These are phyloP conservation scores for Rhagium mordax DNA, from an alignment of 2,888 invertebrate species.

Conservation along the genomic window DNA sequence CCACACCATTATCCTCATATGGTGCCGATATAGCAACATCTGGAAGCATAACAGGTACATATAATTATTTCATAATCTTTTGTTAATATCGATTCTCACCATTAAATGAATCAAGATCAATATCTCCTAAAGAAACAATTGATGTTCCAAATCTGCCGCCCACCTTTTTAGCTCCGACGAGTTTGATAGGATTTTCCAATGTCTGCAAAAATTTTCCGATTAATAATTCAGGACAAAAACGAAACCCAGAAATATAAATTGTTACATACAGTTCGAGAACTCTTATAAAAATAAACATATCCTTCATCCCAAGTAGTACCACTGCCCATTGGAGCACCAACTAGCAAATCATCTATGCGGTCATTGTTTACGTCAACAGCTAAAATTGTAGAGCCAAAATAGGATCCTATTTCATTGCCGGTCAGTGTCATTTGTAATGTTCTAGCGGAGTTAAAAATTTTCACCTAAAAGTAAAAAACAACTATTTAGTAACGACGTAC, in stretches of 20 bases:
- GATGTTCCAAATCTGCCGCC: slow-evolving; percentile 57
- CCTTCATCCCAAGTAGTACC: slow-evolving; percentile 74
- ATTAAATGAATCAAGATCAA: slow-evolving; percentile 56
- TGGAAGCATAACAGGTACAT: slow-evolving; percentile 61
- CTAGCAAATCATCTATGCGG: slow-evolving; percentile 74
- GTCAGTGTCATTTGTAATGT: slow-evolving; percentile 23
- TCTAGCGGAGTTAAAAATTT: slow-evolving; percentile 32
- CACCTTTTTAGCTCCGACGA: slow-evolving; percentile 47
- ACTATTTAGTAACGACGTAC: no score
- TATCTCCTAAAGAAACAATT: slow-evolving; percentile 55
- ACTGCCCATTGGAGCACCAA: slow-evolving; percentile 76
- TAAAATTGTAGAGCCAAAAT: slow-evolving; percentile 76
- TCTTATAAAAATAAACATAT: slow-evolving; percentile 74
- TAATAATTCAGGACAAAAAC: background rate
- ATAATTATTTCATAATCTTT: background rate
- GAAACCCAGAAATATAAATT: background rate
- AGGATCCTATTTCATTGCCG: slow-evolving; percentile 73
- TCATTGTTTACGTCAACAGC: slow-evolving; percentile 76
- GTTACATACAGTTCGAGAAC: slow-evolving; percentile 28
- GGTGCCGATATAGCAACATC: slow-evolving; percentile 80
- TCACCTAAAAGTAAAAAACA: slow-evolving; percentile 47
- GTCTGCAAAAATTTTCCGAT: slow-evolving; percentile 33
- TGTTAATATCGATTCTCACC: slow-evolving; percentile 42
- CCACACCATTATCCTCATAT: slow-evolving; percentile 74
- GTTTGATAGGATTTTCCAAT: slow-evolving; percentile 35